Conservation (phyloP, 2,888 invertebrate species). For the Rhimphoctona megacephalus region DNA sequence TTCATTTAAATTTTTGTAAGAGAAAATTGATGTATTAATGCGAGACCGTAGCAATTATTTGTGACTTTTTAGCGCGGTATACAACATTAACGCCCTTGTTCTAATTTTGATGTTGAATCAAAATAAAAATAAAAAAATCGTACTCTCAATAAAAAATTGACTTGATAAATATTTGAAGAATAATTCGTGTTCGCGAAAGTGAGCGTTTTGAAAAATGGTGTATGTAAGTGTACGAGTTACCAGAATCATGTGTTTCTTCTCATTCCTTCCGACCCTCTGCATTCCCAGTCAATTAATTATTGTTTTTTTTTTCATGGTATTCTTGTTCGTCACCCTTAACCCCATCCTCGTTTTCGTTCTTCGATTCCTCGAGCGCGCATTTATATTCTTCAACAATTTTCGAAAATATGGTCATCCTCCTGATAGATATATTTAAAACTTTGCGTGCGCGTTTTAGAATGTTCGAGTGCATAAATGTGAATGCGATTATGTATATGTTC, state of each 20-base stretch:
- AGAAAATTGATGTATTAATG: background rate
- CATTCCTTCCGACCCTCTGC: constrained; percentile 15
- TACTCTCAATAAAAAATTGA: constrained; percentile 1
- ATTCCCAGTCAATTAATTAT: constrained; percentile 19
- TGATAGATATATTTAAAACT: constrained; percentile 64
- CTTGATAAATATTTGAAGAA: constrained; percentile 20
- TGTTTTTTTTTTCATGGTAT: constrained; percentile 4
- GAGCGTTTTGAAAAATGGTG: constrained; percentile 59
- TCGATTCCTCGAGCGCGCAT: constrained; percentile 46
- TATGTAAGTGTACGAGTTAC: constrained; percentile 78
- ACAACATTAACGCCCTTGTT: background rate
- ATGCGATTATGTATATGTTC: constrained; percentile 9
- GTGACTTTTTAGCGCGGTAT: background rate
- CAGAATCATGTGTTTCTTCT: constrained; percentile 72
- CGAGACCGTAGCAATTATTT: background rate
- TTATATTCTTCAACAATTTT: constrained; percentile 42
- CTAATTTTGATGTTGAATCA: background rate
- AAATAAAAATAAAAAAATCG: background rate
- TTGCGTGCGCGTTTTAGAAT: background rate
- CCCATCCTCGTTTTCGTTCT: background rate
- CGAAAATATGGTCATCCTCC: constrained; percentile 62
- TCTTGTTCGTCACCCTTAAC: background rate
- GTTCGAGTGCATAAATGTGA: constrained; percentile 19
- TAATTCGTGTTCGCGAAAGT: constrained; percentile 25
- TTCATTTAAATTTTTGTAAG: background rate